These are phyloP conservation scores for Embidobia sp. DNA, from an alignment of 2,888 invertebrate genomes.

Conservation along the genomic window DNA sequence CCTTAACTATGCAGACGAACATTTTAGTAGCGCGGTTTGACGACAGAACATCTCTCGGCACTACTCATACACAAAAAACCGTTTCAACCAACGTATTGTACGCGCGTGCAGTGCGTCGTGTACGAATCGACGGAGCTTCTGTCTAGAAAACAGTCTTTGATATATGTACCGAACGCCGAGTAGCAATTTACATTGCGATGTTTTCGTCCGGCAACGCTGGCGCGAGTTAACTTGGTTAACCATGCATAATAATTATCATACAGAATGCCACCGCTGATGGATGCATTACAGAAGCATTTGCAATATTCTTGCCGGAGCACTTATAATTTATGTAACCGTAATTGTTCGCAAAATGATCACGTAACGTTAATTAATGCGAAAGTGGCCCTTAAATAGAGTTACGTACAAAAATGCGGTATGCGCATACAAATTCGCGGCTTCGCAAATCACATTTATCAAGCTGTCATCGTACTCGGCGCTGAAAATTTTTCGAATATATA, in stretches of 20 bases:
- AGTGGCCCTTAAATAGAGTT: background rate
- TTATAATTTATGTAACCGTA: conserved; percentile 17
- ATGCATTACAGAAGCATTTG: conserved; percentile 30
- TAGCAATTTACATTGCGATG: conserved; percentile 38
- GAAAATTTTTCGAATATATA: conserved; percentile 21
- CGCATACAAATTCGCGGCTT: conserved; percentile 18
- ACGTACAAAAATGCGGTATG: conserved; percentile 6
- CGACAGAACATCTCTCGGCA: too few relatives aligned
- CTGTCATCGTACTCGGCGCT: conserved; percentile 27
- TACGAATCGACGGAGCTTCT: too few relatives aligned
- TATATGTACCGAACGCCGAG: conserved; percentile 23
- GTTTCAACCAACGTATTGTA: too few relatives aligned
- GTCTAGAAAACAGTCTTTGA: conserved; percentile 42
- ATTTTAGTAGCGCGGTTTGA: too few relatives aligned
- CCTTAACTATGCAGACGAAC: too few relatives aligned
- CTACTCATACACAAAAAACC: too few relatives aligned
- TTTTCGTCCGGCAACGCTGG: conserved; percentile 24
- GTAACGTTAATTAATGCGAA: conserved; percentile 19
- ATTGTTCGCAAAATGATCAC: conserved; percentile 15
- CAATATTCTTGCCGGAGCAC: conserved; percentile 7
- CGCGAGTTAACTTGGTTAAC: conserved; percentile 32
- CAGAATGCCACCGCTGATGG: conserved; percentile 36
- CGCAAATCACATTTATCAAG: conserved; percentile 37
- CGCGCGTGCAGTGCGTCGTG: too few relatives aligned
- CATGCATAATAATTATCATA: conserved; percentile 48